Evolutionary conservation across 64 coral and sea anemone genomes (phyloP).

Genomic region (Montipora efflorescens): DNA sequence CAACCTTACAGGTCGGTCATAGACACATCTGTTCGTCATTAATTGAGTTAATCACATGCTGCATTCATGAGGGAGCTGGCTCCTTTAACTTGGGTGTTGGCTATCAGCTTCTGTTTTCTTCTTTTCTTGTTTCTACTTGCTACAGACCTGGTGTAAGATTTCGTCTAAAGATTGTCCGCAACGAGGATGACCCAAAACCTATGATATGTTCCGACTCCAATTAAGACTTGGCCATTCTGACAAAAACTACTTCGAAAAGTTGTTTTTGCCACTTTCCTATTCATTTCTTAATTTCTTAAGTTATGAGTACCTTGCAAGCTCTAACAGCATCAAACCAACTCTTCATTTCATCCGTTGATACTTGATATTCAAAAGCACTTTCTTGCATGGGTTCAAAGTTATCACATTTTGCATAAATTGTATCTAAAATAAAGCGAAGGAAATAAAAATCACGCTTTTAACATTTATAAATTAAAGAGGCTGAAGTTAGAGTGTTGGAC

Average conservation of each 20-base stretch:
- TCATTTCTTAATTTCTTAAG: no score
- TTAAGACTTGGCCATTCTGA: no score
- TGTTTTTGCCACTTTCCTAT: no score
- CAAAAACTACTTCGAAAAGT: no score
- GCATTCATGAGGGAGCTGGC: no score
- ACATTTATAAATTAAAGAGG: background rate
- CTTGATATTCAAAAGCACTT: conserved; percentile 73
- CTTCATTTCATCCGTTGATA: conserved; percentile 51
- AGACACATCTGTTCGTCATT: background rate
- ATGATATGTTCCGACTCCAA: no score
- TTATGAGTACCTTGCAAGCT: conserved; percentile 54
- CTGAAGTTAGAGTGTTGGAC: background rate
- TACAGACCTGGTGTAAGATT: no score
- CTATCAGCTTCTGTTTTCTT: background rate
- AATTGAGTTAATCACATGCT: no score
- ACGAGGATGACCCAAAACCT: no score
- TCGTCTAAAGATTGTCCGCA: no score
- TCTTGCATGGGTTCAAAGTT: conserved; percentile 56
- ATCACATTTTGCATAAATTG: conserved; percentile 67
- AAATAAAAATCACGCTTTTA: background rate
- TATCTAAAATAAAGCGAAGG: background rate
- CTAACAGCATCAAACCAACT: conserved; percentile 86
- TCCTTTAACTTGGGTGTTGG: no score
- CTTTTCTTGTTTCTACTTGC: no score
- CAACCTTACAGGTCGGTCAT: background rate